Evolutionary conservation across 2,113 vertebrate species (phyloP), one percentile per base, ranked within the genome.

Genomic region (Suncus etruscus): DNA sequence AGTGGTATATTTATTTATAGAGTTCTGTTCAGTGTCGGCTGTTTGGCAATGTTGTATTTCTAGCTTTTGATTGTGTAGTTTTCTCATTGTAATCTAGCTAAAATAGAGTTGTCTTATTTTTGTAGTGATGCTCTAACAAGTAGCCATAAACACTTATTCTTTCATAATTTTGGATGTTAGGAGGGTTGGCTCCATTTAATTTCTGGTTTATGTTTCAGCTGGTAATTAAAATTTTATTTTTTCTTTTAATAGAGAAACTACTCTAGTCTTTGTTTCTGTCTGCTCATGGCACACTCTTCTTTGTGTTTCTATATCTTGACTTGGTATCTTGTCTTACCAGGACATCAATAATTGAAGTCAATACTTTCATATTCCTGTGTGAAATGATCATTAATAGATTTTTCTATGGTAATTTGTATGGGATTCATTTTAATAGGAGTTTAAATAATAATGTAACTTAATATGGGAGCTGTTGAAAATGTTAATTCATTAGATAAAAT

Each of bases 271-370:
- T 74, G 47, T 25, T 24, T 61, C 16, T 18, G 12, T 69, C 22
- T 80, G 73, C 61, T 69, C 22, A 45, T 47, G 58, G 11, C 39
- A 31, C n/a, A 24, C 58, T 22, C 14, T 18, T 22, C 20, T 29
- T 86, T 80, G 76, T n/a, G 25, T 39, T 86, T 91, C 50, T 79
- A 8, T 86, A 1, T 83, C 20, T 73, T 73, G 54, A 54, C 14
- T n/a, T 65, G 25, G 58, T 61, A 20, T 61, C 58, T 54, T 54
- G 15, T 18, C 15, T 51, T 51, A 74, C 6, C 73, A 29, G 25
- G 45, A 74, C 20, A 66, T 61, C 25, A 31, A 16, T n/a, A 14
- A 54, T 86, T 72, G 27, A 50, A 47, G 51, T 80, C 74, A 91
- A 15, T 22, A 22, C 18, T 4, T 61, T 61, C 18, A 16, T 14